A percentile compares a stretch with the other conserved stretches of the same genome.
Evolutionary conservation across 2,113 vertebrate species (phyloP).

Genomic region (Oreotrochilus melanogaster): DNA sequence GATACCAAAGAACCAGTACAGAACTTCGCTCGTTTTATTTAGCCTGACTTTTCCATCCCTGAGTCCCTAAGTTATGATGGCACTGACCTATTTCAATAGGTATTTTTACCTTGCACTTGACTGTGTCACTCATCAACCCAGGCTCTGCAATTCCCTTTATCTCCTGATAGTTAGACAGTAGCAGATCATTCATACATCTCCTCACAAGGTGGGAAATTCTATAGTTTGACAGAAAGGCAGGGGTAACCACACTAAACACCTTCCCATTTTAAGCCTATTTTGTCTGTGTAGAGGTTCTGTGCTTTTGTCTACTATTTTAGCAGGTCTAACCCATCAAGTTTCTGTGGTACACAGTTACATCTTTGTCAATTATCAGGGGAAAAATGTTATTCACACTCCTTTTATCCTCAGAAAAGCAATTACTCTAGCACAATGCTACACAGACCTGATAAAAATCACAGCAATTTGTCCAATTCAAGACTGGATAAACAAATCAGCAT

Average conservation of each 20-base stretch:
- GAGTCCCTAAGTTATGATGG: not conserved
- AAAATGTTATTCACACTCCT: not conserved
- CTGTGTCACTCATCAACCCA: not conserved
- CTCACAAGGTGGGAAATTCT: not conserved
- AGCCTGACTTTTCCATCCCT: not conserved
- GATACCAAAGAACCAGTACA: not conserved
- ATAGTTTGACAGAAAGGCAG: not conserved
- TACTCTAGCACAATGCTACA: not conserved
- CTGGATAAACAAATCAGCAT: not conserved
- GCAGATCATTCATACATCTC: not conserved
- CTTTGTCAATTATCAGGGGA: not conserved
- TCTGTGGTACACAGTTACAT: not conserved
- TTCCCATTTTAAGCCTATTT: not conserved
- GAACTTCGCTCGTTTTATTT: not conserved
- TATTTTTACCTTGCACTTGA: constrained; percentile 1
- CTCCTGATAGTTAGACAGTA: not conserved
- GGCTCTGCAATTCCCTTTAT: not conserved
- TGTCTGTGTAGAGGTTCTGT: not conserved
- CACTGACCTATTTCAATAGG: constrained; percentile 27
- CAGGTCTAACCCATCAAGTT: not conserved
- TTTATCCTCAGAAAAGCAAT: not conserved
- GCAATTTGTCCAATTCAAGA: not conserved
- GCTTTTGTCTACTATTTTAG: not conserved
- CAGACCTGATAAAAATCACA: not conserved
- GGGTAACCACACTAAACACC: not conserved